Conservation (phyloP, 92 coral and sea anemone species). For the Siderastrea radians region DNA sequence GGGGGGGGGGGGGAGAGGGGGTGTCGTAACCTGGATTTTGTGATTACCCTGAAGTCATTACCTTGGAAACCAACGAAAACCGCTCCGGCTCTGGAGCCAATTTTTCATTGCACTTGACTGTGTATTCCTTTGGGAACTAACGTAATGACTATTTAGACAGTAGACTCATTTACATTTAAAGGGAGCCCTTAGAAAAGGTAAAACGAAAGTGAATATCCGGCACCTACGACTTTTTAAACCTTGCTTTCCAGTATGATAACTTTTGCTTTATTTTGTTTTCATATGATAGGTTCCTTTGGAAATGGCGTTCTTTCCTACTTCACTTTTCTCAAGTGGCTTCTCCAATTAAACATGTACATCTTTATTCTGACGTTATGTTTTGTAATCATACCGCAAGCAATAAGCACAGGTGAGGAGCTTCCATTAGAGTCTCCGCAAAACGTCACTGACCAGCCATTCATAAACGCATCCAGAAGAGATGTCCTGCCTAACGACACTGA, state of each 20-base stretch:
- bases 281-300: constrained; percentile 80
- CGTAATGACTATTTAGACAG: too few relatives aligned
- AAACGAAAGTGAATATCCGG: too few relatives aligned
- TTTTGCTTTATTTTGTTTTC: background rate
- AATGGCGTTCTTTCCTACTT: constrained; percentile 91
- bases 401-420: constrained; percentile 55
- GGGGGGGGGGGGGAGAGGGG: too few relatives aligned
- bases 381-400: constrained; percentile 89
- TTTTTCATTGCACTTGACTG: too few relatives aligned
- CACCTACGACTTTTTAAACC: too few relatives aligned
- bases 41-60: too few relatives aligned
- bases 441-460: background rate
- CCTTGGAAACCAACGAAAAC: too few relatives aligned
- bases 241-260: background rate
- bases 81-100: too few relatives aligned
- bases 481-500: constrained; percentile 2
- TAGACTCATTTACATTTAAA: too few relatives aligned
- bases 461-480: constrained; percentile 28
- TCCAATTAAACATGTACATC: constrained; percentile 67
- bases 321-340: constrained; percentile 89
- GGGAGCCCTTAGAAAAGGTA: too few relatives aligned
- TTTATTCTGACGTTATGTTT: constrained; percentile 71
- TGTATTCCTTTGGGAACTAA: too few relatives aligned
- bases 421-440: constrained; percentile 48
- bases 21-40: too few relatives aligned